These are phyloP conservation scores for Ochotona princeps DNA, from an alignment of 2,113 vertebrate species.

Conservation along the genomic window DNA sequence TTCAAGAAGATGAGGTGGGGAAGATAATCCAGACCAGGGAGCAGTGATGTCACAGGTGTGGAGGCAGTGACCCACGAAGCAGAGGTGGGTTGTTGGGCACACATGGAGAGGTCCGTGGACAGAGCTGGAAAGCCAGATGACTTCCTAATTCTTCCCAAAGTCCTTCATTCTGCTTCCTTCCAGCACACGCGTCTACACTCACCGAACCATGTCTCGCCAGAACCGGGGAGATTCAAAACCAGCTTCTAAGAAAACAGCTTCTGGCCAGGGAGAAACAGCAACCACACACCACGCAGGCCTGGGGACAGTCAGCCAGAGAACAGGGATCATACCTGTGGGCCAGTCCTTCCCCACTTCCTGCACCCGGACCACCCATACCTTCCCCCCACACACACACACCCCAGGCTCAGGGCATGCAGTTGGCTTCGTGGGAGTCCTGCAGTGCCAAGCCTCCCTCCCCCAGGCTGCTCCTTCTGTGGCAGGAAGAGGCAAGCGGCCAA, in stretches of 20 bases:
- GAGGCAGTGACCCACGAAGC: fast-evolving
- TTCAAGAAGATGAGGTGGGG: not conserved
- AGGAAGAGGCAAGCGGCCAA: slow-evolving; percentile 56
- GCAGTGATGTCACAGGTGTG: not conserved
- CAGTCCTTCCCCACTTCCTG: slow-evolving; percentile 57
- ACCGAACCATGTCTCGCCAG: not conserved
- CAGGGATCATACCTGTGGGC: slow-evolving; percentile 83
- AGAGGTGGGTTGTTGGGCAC: not conserved
- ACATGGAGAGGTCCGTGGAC: fast-evolving
- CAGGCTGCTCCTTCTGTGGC: slow-evolving; percentile 88
- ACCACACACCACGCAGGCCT: not conserved
- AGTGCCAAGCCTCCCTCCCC: slow-evolving; percentile 84
- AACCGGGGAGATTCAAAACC: not conserved
- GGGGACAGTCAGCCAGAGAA: not conserved
- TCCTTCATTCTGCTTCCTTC: not conserved
- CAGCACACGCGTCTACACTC: not conserved
- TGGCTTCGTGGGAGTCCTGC: slow-evolving; percentile 80
- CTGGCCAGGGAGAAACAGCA: not conserved
- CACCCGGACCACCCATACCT: slow-evolving; percentile 70
- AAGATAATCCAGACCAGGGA: not conserved
- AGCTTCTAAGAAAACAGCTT: not conserved
- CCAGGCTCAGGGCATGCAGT: slow-evolving; percentile 26
- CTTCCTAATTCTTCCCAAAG: not conserved
- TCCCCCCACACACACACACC: slow-evolving; percentile 64
- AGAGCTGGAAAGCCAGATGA: not conserved